phyloP scores from a whole-genome alignment of 2,113 vertebrate genomes.

The Limnothrissa miodon region DNA sequence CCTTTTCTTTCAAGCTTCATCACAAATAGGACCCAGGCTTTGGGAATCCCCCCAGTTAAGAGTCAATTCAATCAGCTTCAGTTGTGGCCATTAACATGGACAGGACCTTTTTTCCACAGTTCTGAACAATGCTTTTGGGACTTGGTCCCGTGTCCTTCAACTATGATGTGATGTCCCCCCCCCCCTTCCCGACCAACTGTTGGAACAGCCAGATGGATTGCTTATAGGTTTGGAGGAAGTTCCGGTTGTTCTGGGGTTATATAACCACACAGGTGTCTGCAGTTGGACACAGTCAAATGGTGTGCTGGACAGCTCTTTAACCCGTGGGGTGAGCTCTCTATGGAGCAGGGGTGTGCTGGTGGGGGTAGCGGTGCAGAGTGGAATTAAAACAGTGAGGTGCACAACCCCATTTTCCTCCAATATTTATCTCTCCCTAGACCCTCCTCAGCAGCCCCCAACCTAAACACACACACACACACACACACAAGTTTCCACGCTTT shows the following conservation, averaged over 20 bases:
- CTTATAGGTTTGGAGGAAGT: not conserved
- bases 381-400: conserved; percentile 46
- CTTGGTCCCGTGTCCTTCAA: not conserved
- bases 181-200: not conserved
- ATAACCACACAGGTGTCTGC: not conserved
- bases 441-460: conserved; percentile 57
- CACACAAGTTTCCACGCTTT: conserved; percentile 51
- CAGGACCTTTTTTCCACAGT: not conserved
- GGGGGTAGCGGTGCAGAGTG: conserved; percentile 12
- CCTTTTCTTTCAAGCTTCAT: conserved; percentile 18
- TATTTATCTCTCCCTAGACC: conserved; percentile 65
- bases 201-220: not conserved
- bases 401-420: conserved; percentile 52
- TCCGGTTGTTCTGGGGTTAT: not conserved
- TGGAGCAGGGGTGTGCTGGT: conserved; percentile 21
- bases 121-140: not conserved
- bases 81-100: not conserved
- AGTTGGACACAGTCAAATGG: not conserved
- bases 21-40: conserved; percentile 14
- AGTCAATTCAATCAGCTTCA: conserved; percentile 10
- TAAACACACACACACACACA: conserved; percentile 55
- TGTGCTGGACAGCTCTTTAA: conserved; percentile 19
- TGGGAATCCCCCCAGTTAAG: conserved; percentile 23
- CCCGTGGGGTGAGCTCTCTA: conserved; percentile 34
- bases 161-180: not conserved